Conservation (phyloP, 2,113 vertebrate genomes). For the Stegastes partitus region DNA sequence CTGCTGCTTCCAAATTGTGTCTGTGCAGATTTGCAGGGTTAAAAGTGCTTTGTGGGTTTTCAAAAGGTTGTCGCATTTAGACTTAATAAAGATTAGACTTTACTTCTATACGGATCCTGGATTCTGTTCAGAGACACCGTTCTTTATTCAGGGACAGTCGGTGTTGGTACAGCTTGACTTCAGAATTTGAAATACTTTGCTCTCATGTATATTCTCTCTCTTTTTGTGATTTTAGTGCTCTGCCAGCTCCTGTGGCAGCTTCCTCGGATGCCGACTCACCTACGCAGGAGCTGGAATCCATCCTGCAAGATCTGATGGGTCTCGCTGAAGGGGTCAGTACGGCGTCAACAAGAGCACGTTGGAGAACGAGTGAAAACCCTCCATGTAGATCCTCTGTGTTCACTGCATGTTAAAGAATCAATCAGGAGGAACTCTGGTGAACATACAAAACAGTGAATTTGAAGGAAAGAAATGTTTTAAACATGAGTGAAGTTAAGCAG, state of each 20-base stretch:
- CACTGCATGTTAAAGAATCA: background rate
- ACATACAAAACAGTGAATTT: too few relatives aligned
- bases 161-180: too few relatives aligned
- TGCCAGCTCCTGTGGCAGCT: slow-evolving; percentile 59
- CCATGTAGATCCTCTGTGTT: background rate
- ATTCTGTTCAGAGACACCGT: background rate
- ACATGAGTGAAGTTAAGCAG: slow-evolving; percentile 1
- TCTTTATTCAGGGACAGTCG: background rate
- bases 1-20: too few relatives aligned
- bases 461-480: background rate
- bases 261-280: slow-evolving; percentile 61
- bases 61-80: too few relatives aligned
- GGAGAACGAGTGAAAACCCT: slow-evolving; percentile 7
- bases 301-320: slow-evolving; percentile 79
- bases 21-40: background rate
- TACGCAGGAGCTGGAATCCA: slow-evolving; percentile 79
- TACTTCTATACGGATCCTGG: background rate
- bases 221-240: slow-evolving; percentile 61
- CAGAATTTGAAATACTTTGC: background rate
- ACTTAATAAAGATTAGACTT: too few relatives aligned
- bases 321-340: slow-evolving; percentile 70
- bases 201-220: background rate
- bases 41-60: too few relatives aligned
- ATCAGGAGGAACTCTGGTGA: background rate
- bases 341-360: background rate